Percentiles rank a stretch among this genome's conserved stretches.
Conservation (phyloP, 2,797 vertebrate species). For the Bradypodion pumilum region DNA sequence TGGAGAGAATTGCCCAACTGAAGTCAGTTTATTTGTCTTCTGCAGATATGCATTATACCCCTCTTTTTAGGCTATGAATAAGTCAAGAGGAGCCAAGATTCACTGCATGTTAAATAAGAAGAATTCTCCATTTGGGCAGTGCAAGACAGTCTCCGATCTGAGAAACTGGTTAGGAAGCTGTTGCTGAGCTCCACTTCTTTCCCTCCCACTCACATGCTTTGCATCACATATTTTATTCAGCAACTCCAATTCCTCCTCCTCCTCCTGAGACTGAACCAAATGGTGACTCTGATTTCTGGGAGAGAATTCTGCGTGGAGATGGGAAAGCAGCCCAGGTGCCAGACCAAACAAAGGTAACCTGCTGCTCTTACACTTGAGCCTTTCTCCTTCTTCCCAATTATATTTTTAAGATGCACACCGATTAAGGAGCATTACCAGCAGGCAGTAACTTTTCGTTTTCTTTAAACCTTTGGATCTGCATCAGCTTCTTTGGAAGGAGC, state of each 20-base stretch:
- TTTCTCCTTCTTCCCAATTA: not conserved
- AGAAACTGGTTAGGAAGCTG: no score
- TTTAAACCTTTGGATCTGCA: not conserved
- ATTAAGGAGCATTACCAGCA: no score
- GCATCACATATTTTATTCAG: not conserved
- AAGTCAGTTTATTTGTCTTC: not conserved
- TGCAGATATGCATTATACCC: no score
- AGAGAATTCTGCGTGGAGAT: conserved; percentile 71
- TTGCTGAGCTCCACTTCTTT: not conserved
- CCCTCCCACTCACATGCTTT: not conserved
- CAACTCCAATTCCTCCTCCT: not conserved
- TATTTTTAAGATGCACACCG: no score
- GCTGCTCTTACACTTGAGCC: not conserved
- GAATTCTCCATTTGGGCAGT: not conserved
- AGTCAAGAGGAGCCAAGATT: not conserved
- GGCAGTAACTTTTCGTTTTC: not conserved
- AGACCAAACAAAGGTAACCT: conserved; percentile 37
- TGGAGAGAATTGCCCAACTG: not conserved
- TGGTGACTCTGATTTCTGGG: conserved; percentile 71
- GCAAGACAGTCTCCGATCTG: not conserved
- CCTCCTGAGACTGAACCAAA: conserved; percentile 9
- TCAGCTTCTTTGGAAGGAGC: not conserved
- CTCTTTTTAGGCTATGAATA: not conserved
- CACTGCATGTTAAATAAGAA: not conserved
- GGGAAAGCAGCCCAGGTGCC: not conserved